Evolutionary conservation across 2,797 vertebrate genomes (phyloP).

Genomic region (Enteromius treurensis): DNA sequence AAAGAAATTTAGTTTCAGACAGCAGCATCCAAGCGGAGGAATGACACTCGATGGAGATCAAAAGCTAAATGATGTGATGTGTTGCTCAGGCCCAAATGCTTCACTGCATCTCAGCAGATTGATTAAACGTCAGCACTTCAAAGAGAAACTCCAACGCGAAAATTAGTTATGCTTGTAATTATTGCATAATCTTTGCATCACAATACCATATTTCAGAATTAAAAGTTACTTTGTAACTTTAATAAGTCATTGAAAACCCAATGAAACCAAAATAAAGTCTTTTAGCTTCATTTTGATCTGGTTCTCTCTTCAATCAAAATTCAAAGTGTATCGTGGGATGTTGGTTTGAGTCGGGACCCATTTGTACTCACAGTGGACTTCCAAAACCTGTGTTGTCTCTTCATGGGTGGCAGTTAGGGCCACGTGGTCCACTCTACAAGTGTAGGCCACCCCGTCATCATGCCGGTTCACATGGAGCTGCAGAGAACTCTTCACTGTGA

Average conservation of each 20-base stretch:
- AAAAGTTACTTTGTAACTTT: neutral
- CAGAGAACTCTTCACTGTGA: constrained; percentile 93
- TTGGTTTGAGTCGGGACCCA: neutral
- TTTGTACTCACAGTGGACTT: constrained; percentile 96
- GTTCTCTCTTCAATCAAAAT: too few relatives aligned
- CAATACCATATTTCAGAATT: neutral
- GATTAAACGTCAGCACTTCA: constrained; percentile 30
- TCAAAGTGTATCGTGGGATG: neutral
- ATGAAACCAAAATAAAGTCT: neutral
- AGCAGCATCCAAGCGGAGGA: constrained; percentile 1
- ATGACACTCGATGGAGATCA: constrained; percentile 12
- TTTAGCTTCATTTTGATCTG: neutral
- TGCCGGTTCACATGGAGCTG: constrained; percentile 90
- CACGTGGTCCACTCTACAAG: constrained; percentile 96
- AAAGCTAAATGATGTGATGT: constrained; percentile 16
- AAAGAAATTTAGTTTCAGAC: constrained; percentile 29
- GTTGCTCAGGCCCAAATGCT: constrained; percentile 6
- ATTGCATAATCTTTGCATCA: neutral
- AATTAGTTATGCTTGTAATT: neutral
- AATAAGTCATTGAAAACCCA: neutral
- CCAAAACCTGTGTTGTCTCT: constrained; percentile 92
- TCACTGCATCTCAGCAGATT: constrained; percentile 7
- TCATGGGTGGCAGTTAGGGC: constrained; percentile 88
- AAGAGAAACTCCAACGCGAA: neutral
- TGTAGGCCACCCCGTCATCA: constrained; percentile 92